Evolutionary conservation across 2,888 invertebrate genomes (phyloP).

Genomic region (Gnatocerus cornutus): DNA sequence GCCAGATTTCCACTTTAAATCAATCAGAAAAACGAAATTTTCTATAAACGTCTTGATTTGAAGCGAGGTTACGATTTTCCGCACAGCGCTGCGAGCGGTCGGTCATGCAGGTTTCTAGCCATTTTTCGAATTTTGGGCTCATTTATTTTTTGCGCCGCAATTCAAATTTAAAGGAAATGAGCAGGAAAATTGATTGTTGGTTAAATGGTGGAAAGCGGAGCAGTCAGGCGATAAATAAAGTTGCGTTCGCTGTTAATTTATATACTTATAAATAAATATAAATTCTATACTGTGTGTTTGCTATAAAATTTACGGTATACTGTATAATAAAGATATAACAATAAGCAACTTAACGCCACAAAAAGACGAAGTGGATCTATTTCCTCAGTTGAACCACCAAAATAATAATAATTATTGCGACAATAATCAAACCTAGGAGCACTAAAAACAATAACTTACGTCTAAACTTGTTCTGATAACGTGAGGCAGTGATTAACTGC

Average conservation of each 20-base stretch:
- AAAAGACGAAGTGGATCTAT: slow-evolving; percentile 13
- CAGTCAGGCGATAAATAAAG: too few relatives aligned
- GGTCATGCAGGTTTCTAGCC: too few relatives aligned
- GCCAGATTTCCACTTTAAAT: too few relatives aligned
- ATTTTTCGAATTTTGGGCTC: too few relatives aligned
- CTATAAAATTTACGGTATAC: slow-evolving; percentile 25
- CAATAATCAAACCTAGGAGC: slow-evolving; percentile 78
- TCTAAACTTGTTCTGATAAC: slow-evolving; percentile 84
- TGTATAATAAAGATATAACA: slow-evolving; percentile 36
- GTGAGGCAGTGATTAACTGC: slow-evolving; percentile 86
- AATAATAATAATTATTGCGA: slow-evolving; percentile 80
- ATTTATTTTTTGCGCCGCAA: too few relatives aligned
- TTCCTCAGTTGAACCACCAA: slow-evolving; percentile 56
- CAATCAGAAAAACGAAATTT: too few relatives aligned
- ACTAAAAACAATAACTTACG: slow-evolving; percentile 83
- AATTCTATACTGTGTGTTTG: slow-evolving; percentile 25
- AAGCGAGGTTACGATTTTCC: too few relatives aligned
- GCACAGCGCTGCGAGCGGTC: too few relatives aligned
- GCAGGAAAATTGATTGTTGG: too few relatives aligned
- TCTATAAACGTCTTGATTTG: too few relatives aligned
- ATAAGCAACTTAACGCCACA: slow-evolving; percentile 12
- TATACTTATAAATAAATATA: slow-evolving; percentile 29
- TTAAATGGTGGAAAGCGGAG: background rate
- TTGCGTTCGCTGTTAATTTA: slow-evolving; percentile 1
- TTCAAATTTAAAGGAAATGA: too few relatives aligned